Base-by-base conservation (phyloP, 2,888 invertebrate species). In the Synergus gifuensis region DNA sequence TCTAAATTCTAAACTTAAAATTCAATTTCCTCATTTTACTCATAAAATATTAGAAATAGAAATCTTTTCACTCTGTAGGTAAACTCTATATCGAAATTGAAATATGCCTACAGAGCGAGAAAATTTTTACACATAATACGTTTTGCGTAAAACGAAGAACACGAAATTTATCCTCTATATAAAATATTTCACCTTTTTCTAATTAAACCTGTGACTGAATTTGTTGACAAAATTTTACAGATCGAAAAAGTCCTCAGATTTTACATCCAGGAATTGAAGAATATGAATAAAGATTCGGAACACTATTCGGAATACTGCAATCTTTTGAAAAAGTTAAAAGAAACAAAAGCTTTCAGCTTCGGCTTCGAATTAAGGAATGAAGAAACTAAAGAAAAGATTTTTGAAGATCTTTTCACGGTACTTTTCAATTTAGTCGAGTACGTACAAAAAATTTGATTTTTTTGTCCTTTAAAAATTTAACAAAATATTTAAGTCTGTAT, bases 381-480 rank as follows among this genome's bases (percentile, higher is more conserved):
- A 42, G 40, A 66, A n/a, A 3, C 1, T 7, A 16, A 11, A 66
- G 40, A 66, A n/a, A 16, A 40, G n/a, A 36, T 66, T 42, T 16
- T 66, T n/a, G 64, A 66, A 8, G 3, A 66, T 40, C 40, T 66
- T n/a, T 66, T 66, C n/a, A n/a, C 16, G 9, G 64, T 66, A 7
- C 11, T 40, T n/a, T 66, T 66, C 42, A 16, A 66, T 42, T 66
- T 66, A 66, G 9, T 66, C 0, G 64, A 66, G 64, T 66, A 40
- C 16, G 64, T 66, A n/a, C 7, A n/a, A 8, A 40, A 64, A n/a
- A 42, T 63, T 40, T 3, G 12, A 36, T 7, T 40, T 36, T 36
- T 63, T 5, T 36, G 36, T 36, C 36, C 36, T 36, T 36, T 36
- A 36, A 36, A 36, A 36, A 3, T 5, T 36, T 36, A 36, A 36